Evolutionary conservation across 53 echinoderm and acorn worm species (phyloP), one percentile per base, ranked within the genome.

Genomic region (Patiria pectinifera): DNA sequence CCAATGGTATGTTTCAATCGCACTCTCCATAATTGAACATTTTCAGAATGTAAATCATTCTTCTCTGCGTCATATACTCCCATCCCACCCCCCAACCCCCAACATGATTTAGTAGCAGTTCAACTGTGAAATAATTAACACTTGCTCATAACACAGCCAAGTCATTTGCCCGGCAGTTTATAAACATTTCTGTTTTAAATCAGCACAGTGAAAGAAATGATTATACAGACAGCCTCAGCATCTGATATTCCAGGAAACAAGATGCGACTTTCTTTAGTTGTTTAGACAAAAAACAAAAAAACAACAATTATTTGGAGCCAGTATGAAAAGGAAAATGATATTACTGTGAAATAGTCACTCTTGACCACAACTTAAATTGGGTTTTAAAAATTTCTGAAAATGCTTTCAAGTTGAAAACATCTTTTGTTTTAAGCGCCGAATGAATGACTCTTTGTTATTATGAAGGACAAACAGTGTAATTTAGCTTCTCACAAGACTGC

Each of bases 1-100:
- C 11, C 45, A 77, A 7, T 88, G 88, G 88, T 88, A 78, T 78
- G 88, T 88, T 78, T 88, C 88, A 88, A 88, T 88, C 88, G 43
- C 78, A 23, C 62, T 45, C 26, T 44, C 35, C 59, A 77, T 88
- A 88, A 88, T 88, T 88, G 88, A 88, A 88, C 77, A 88, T 76
- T 21, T 76, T 78, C 66, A 43, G 23, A 61, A 21, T 18, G 78
- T 88, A 88, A 88, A 88, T 88, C 88, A 77, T 88, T 78, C 88
- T 53, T 48, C 35, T 77, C 26, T 14, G 25, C 47, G n/a, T 71
- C 71, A 86, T 71, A 86, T 71, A 69, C 12, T 71, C n/a, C 53
- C 53, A 53, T 53, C 22, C n/a, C 76, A 46, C 15, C 23, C 59
- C 35, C 43, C 43, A 16, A 21, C 0, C 16, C 60, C 26, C 15